Base-by-base conservation (phyloP, 2,113 vertebrate genomes). In the Odontophorus gujanensis region DNA sequence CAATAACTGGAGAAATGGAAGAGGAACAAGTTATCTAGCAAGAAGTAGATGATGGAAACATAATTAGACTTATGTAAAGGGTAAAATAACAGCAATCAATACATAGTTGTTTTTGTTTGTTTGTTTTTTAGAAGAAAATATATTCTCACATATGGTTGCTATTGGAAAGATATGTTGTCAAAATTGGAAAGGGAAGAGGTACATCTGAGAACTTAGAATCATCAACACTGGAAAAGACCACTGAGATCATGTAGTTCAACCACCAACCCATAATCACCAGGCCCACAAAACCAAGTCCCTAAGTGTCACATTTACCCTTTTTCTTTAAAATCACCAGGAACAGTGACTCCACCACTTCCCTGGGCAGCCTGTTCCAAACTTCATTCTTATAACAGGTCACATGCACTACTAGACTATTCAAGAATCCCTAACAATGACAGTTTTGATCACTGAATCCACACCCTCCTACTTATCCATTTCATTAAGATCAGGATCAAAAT, bases 21-120 rank as follows among this genome's bases (percentile, higher is more conserved):
- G 18, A 59, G 21, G 6, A 6, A 57, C 0, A 0, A 38, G 21
- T 40, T 86, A 61, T 28, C 22, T 40, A 69, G 36, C 18, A 69
- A 57, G 28, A 6, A 65, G 2, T 47, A 75, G 62, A 77, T 11
- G 2, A 57, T 10, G 59, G 76, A 95, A 48, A 24, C 6, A 20
- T 40, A 34, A 75, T 43, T n/a, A 72, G 13, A 81, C 38, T 82
- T 32, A 69, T 34, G 48, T 55, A 83, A 88, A 80, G 16, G 9
- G 87, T 32, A 63, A 58, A 67, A 66, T 59, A 53, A 74, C 22
- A 66, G 14, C 22, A 62, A 51, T 38, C 7, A 1, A 47, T 58
- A 76, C 5, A 38, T 32, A 78, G 19, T 25, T 48, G 71, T 59
- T n/a, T 3, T 59, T 76, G 55, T 32, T 13, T 10, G 40, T 40